A percentile compares a stretch with the other conserved stretches of the same genome.
phyloP scores from a whole-genome alignment of 2,797 vertebrate genomes.

The Pseudotriccus pelzelni region DNA sequence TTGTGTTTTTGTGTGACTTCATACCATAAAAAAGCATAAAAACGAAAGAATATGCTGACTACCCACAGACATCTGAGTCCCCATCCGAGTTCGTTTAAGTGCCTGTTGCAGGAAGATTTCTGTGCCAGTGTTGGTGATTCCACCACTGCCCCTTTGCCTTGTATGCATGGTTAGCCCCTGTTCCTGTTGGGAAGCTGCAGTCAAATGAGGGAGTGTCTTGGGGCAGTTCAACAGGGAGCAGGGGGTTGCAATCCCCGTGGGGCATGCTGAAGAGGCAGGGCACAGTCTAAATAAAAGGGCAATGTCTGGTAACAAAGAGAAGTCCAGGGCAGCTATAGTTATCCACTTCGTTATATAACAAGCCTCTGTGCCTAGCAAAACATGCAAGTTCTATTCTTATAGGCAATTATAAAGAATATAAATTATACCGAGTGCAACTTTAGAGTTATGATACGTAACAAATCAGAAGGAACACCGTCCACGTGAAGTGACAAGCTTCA shows the following conservation, averaged over 20 bases:
- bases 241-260: fast-evolving
- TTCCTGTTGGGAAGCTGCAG: neutral
- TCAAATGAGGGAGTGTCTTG: fast-evolving
- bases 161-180: neutral
- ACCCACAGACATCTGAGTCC: neutral
- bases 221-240: neutral
- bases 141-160: neutral
- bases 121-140: neutral
- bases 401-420: neutral
- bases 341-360: neutral
- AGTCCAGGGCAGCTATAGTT: neutral
- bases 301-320: neutral
- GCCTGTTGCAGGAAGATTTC: neutral
- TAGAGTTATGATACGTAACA: neutral
- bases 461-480: neutral
- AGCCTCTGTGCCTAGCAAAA: neutral
- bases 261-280: neutral
- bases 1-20: neutral
- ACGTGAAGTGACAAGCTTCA: neutral
- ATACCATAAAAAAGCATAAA: neutral
- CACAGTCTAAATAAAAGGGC: neutral
- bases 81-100: neutral
- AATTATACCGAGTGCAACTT: fast-evolving
- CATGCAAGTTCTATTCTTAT: neutral
- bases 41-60: neutral